phyloP scores from a whole-genome alignment of 2,888 invertebrate species.

The Steromphala cineraria region DNA sequence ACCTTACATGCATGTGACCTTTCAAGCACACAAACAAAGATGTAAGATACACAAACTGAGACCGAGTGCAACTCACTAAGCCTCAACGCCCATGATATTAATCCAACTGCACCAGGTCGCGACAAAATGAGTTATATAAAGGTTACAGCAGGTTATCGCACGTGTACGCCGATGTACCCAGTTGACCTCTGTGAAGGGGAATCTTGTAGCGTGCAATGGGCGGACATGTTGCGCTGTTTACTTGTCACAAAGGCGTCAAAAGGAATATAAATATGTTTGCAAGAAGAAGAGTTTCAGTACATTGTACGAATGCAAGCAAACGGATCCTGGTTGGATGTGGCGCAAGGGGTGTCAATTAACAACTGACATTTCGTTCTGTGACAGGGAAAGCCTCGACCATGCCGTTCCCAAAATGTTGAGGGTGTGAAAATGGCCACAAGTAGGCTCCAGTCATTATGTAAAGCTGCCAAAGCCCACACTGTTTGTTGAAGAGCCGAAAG shows the following conservation, averaged over 20 bases:
- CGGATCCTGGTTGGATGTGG: not conserved
- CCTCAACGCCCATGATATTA: no score
- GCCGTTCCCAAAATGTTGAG: not conserved
- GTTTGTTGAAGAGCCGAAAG: not conserved
- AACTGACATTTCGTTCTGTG: not conserved
- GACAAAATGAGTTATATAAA: no score
- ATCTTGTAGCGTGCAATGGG: not conserved
- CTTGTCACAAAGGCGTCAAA: not conserved
- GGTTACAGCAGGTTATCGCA: no score
- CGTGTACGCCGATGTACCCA: no score
- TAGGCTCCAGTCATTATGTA: not conserved
- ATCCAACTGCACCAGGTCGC: no score
- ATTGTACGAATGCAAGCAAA: not conserved
- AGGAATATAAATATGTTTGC: slow-evolving; percentile 1
- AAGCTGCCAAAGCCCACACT: not conserved
- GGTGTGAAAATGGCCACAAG: not conserved
- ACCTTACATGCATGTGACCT: no score
- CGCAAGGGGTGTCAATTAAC: not conserved
- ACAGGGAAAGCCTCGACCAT: not conserved
- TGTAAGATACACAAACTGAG: no score
- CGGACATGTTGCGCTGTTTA: slow-evolving; percentile 1
- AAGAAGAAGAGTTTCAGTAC: not conserved
- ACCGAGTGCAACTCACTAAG: no score
- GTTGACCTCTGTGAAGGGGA: no score
- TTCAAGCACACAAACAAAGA: no score